Percentiles rank a stretch among this genome's conserved stretches.
Conservation (phyloP, 2,797 vertebrate genomes). For the Tapera naevia region DNA sequence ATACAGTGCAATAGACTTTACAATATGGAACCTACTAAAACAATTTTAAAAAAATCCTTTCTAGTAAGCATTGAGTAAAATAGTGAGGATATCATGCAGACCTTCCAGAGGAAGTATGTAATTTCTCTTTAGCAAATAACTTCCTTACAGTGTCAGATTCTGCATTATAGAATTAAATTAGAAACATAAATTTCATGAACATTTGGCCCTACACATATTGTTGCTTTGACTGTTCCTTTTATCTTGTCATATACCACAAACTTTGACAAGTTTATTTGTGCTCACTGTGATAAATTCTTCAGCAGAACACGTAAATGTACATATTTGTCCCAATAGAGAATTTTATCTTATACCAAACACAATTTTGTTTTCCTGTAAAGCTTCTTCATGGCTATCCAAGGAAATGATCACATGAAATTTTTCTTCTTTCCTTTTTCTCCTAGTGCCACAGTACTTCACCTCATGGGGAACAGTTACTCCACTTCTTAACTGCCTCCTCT, state of each 20-base stretch:
- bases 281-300: background rate
- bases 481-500: background rate
- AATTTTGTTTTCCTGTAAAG: background rate
- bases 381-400: background rate
- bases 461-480: background rate
- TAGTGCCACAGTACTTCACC: background rate
- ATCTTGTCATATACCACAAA: conserved; percentile 45
- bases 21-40: background rate
- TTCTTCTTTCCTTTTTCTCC: background rate
- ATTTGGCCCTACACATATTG: conserved; percentile 6
- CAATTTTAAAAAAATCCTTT: background rate
- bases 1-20: conserved; percentile 5
- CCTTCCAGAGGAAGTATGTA: background rate
- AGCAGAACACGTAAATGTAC: background rate
- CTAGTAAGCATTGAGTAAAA: background rate
- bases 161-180: conserved; percentile 32
- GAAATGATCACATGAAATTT: background rate
- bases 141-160: background rate
- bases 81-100: background rate
- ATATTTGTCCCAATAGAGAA: background rate
- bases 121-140: conserved; percentile 15
- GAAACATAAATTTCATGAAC: conserved; percentile 25
- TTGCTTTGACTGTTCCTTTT: conserved; percentile 30
- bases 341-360: background rate
- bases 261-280: conserved; percentile 12